Evolutionary conservation across 1,140 invertebrate species (phyloP).

Genomic region (Tetragonula clypearis): DNA sequence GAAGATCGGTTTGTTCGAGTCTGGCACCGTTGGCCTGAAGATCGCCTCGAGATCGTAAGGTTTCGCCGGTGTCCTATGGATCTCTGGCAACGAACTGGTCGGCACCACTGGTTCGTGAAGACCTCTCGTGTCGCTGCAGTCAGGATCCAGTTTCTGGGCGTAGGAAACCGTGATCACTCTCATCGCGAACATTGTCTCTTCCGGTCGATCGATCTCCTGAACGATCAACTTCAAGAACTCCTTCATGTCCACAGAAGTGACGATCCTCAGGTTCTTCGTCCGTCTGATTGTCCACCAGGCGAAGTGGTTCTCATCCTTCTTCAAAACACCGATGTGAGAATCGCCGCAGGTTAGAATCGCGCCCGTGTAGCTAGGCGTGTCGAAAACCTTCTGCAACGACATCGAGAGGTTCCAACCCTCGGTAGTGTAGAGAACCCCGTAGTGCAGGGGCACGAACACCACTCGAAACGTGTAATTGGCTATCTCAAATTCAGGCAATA

Average conservation of each 20-base stretch:
- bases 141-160: constrained; percentile 71
- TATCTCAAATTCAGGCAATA: constrained; percentile 74
- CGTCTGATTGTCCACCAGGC: constrained; percentile 74
- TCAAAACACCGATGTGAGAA: constrained; percentile 73
- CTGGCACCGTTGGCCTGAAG: constrained; percentile 62
- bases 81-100: constrained; percentile 62
- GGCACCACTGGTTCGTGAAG: constrained; percentile 69
- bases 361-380: constrained; percentile 72
- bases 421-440: constrained; percentile 65
- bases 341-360: constrained; percentile 71
- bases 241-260: constrained; percentile 65
- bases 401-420: constrained; percentile 73
- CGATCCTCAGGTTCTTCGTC: constrained; percentile 72
- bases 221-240: constrained; percentile 75
- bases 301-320: constrained; percentile 67
- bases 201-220: constrained; percentile 61
- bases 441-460: constrained; percentile 74
- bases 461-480: constrained; percentile 75
- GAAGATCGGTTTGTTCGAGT: constrained; percentile 66
- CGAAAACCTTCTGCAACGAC: constrained; percentile 73
- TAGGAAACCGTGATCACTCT: constrained; percentile 76
- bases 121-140: constrained; percentile 69
- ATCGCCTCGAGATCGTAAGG: constrained; percentile 66
- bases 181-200: constrained; percentile 60
- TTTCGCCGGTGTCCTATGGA: constrained; percentile 60